phyloP scores from a whole-genome alignment of 2,888 invertebrate genomes.

The Xylophagus ater region DNA sequence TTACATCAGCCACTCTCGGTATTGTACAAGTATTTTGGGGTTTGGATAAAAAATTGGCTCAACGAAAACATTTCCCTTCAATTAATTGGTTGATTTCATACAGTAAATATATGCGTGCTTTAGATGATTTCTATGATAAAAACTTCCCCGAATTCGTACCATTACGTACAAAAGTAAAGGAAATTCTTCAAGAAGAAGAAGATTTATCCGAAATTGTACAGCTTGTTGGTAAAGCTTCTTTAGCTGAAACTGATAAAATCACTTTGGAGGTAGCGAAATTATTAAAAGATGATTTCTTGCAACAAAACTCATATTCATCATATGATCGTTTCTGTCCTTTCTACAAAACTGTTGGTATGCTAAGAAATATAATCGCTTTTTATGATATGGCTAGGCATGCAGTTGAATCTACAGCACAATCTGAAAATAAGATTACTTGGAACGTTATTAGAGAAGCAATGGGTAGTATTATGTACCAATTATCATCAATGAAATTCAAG shows the following conservation, averaged over 20 bases:
- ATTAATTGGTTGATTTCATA: constrained; percentile 99
- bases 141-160: constrained; percentile 95
- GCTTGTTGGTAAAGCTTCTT: constrained; percentile 95
- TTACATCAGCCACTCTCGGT: constrained; percentile 96
- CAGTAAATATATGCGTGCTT: constrained; percentile 96
- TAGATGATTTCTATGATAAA: constrained; percentile 99
- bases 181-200: constrained; percentile 97
- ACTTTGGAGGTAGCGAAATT: constrained; percentile 97
- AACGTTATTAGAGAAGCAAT: constrained; percentile 93
- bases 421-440: constrained; percentile 99
- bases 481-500: constrained; percentile 99
- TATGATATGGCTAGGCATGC: constrained; percentile 98
- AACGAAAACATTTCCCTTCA: constrained; percentile 99
- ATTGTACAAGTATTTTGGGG: constrained; percentile 99
- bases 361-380: constrained; percentile 95
- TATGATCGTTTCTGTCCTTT: constrained; percentile 99
- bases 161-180: constrained; percentile 86
- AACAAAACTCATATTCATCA: constrained; percentile 95
- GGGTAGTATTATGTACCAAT: constrained; percentile 90
- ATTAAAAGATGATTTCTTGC: constrained; percentile 97
- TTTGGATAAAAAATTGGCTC: constrained; percentile 95
- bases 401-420: constrained; percentile 96
- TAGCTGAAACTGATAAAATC: constrained; percentile 98
- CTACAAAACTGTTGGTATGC: constrained; percentile 99
- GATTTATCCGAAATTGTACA: constrained; percentile 99